Percentiles rank a stretch among this genome's conserved stretches.
Evolutionary conservation across 2,888 invertebrate genomes (phyloP).

Genomic region (Clivina fossor): DNA sequence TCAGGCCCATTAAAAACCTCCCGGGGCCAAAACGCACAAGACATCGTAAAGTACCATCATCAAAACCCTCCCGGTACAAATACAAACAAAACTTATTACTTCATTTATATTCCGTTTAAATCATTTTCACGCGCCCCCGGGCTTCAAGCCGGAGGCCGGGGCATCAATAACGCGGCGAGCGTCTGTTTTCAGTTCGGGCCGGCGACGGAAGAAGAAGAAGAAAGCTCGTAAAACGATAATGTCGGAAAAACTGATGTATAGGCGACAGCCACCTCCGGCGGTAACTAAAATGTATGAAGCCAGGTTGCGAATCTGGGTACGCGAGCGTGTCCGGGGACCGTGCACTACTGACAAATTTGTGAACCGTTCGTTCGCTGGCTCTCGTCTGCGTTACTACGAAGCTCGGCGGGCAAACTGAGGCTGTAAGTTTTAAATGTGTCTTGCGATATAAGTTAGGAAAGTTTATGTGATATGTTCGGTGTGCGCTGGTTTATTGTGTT

Average conservation of each 20-base stretch:
- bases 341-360: constrained; percentile 34
- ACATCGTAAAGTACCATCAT: too few species aligned
- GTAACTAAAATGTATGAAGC: constrained; percentile 31
- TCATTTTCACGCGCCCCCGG: constrained; percentile 19
- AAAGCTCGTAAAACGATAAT: constrained; percentile 31
- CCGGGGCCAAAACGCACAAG: too few species aligned
- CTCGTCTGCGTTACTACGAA: too few species aligned
- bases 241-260: constrained; percentile 35
- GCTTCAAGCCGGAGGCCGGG: constrained; percentile 22
- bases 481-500: too few species aligned
- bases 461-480: too few species aligned
- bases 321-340: constrained; percentile 2
- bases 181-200: neutral
- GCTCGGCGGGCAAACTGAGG: too few species aligned
- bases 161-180: constrained; percentile 25
- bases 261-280: constrained; percentile 34
- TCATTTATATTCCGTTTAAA: constrained; percentile 32
- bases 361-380: too few species aligned
- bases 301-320: constrained; percentile 8
- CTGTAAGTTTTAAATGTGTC: too few species aligned
- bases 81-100: constrained; percentile 29
- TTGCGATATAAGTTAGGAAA: too few species aligned
- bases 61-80: too few species aligned
- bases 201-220: constrained; percentile 11
- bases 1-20: too few species aligned